Evolutionary conservation across 2,113 vertebrate genomes (phyloP), one percentile per base, ranked within the genome.

Genomic region (Salvelinus alpinus): DNA sequence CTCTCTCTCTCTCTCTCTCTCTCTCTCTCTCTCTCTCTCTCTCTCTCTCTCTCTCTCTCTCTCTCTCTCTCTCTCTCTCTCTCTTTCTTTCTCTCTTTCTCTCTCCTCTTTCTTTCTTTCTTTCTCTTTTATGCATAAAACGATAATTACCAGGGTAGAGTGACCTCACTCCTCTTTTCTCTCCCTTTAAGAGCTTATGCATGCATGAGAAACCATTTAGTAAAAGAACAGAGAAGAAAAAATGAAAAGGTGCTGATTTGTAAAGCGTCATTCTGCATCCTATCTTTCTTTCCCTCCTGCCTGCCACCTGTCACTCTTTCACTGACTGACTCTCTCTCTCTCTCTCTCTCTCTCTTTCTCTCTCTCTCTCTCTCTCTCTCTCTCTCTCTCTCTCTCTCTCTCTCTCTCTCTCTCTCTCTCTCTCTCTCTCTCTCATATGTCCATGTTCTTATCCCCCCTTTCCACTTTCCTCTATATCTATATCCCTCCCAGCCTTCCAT

Each of bases 261-360:
- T 4, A 24, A 20, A 27, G 64, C 25, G 64, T 29, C 25, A 7
- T 54, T 54, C 48, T 54, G 12, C 16, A 54, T 54, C 48, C 24
- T 13, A 31, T 12, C 67, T 70, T 4, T 70, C 38, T 14, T 8
- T 78, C 81, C 24, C 64, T 72, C 54, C 72, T 16, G 22, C 64
- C 44, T 66, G 71, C 48, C 1, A 81, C 82, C 64, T 81, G 38
- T 80, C 84, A 76, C 74, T 82, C 76, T 72, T 47, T 77, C 71
- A 24, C 73, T 64, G 57, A 24, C 24, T 24, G 24, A 24, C 20
- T 20, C 66, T 60, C 64, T 70, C 48, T 69, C 38, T 31, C 64
- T n/a, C 71, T 57, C 70, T 67, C 59, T 70, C 51, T 29, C 13
- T 34, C 70, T 31, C 3, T 31, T 18, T 8, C 48, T 73, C 54